Percentiles rank a stretch among this genome's conserved stretches.
Evolutionary conservation across 2,797 vertebrate species (phyloP).

Genomic region (Hyperoplus lanceolatus): DNA sequence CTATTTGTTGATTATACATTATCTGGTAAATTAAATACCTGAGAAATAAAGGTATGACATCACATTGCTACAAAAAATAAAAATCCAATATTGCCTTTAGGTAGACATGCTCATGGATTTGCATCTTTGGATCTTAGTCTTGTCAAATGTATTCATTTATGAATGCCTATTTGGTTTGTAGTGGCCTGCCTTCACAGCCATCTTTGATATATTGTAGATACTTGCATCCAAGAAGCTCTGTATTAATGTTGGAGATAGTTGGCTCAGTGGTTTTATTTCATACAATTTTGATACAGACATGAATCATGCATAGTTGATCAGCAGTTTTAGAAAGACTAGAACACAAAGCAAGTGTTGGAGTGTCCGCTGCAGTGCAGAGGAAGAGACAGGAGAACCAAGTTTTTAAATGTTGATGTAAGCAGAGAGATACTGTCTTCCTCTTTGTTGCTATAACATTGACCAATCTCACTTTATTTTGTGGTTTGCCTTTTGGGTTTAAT

Average conservation of each 20-base stretch:
- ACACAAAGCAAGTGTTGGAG: background rate
- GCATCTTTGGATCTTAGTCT: no score
- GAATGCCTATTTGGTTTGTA: background rate
- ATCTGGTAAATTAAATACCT: no score
- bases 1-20: no score
- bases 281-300: background rate
- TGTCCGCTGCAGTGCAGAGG: background rate
- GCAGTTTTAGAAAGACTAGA: background rate
- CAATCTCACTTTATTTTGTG: slow-evolving; percentile 6
- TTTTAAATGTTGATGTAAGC: slow-evolving; percentile 15
- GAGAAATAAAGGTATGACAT: no score
- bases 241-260: background rate
- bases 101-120: no score
- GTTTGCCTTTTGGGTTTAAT: slow-evolving; percentile 15
- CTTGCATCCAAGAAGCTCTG: background rate
- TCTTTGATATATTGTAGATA: background rate
- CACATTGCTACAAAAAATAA: no score
- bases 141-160: background rate
- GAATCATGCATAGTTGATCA: background rate
- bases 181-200: background rate
- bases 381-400: slow-evolving; percentile 7
- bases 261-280: background rate
- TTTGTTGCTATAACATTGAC: slow-evolving; percentile 35
- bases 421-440: background rate
- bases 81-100: no score